Percentiles rank a stretch among this genome's conserved stretches.
Conservation (phyloP, 2,797 vertebrate species). For the Chanos chanos region DNA sequence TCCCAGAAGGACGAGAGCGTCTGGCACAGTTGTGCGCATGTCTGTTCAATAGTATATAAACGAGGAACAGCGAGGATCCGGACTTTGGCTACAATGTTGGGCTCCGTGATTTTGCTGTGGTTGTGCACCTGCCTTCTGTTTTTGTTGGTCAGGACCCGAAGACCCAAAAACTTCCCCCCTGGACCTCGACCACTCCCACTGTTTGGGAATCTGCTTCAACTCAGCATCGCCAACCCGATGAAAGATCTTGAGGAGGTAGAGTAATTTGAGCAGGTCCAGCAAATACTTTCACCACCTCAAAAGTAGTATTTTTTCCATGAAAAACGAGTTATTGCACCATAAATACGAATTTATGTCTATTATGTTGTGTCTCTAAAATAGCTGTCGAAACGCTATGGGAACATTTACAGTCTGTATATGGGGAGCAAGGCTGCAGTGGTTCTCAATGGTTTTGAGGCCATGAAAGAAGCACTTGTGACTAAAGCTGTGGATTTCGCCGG, state of each 20-base stretch:
- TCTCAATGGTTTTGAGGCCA: slow-evolving; percentile 68
- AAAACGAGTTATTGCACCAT: background rate
- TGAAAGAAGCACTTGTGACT: slow-evolving; percentile 64
- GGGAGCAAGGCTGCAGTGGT: slow-evolving; percentile 57
- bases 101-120: slow-evolving; percentile 34
- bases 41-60: background rate
- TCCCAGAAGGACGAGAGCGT: no score
- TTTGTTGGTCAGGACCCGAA: slow-evolving; percentile 31
- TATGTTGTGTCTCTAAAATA: slow-evolving; percentile 26
- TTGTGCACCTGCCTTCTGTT: slow-evolving; percentile 38
- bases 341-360: background rate
- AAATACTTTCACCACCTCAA: background rate
- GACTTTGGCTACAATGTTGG: slow-evolving; percentile 35
- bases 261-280: no score
- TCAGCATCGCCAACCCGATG: slow-evolving; percentile 43
- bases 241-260: slow-evolving; percentile 46
- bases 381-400: slow-evolving; percentile 62
- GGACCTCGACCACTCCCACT: slow-evolving; percentile 46
- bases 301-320: rapidly evolving
- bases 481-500: slow-evolving; percentile 61
- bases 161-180: slow-evolving; percentile 51
- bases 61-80: background rate
- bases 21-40: background rate
- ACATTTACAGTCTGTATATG: slow-evolving; percentile 63
- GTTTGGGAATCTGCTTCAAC: slow-evolving; percentile 47